Evolutionary conservation across 2,797 vertebrate genomes (phyloP), one percentile per base, ranked within the genome.

Genomic region (Peromyscus melanophrys): DNA sequence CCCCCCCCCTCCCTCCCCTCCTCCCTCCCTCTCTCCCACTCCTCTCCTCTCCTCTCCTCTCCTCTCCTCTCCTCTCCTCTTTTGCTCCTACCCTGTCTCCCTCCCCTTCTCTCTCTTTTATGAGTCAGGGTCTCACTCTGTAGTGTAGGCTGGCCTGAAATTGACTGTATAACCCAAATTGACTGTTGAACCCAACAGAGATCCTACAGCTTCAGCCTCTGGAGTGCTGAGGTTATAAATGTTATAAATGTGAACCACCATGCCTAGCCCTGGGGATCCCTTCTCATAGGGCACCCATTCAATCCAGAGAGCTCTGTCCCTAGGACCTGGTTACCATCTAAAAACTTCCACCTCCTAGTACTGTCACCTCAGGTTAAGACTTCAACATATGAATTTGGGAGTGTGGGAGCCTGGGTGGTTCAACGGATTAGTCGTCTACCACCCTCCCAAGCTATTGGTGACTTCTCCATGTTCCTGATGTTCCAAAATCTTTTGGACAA

Each of bases 401-500:
- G 11, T n/a, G 63, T 86, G 23, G 43, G 46, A 23, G 3, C 83
- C 65, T 46, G 21, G 34, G 37, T 67, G 8, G 52, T 59, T 67
- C 31, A 7, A 73, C 14, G 29, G 61, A 37, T 25, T 34, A 2
- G 43, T n/a, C 4, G 2, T 31, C 46, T 27, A 40, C 52, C 40
- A 31, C 7, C 27, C 7, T 78, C 21, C n/a, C 84, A 37, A 88
- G 52, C 80, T 12, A 0, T 73, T 52, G 65, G 6, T n/a, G 0
- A 37, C 25, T 23, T 49, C 59, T 27, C 0, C 12, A 0, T 92
- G 87, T 81, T 83, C 84, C 55, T 21, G 25, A 57, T 80, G 55
- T 94, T 61, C 61, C 86, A 63, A 88, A 92, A 78, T 92, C 88
- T 76, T 78, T 82, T 52, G 55, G 85, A 12, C 67, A 16, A 78